These are phyloP conservation scores for Lathamus discolor DNA, from an alignment of 2,113 vertebrate species.

Conservation along the genomic window DNA sequence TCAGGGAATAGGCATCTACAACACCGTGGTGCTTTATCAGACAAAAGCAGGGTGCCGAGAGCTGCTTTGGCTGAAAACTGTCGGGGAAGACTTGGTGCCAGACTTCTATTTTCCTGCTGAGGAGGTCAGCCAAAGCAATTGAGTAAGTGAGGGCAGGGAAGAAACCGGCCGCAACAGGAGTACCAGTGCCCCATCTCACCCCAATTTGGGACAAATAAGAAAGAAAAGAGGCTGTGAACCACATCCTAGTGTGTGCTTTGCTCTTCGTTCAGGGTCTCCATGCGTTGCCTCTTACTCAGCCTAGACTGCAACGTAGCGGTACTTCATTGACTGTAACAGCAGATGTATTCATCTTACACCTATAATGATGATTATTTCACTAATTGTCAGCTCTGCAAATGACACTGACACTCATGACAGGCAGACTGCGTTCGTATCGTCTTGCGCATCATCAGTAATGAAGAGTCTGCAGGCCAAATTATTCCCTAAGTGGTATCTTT, in stretches of 20 bases:
- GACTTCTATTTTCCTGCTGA: not conserved
- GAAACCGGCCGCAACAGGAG: not conserved
- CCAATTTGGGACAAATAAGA: not conserved
- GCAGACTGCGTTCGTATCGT: not conserved
- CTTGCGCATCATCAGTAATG: not conserved
- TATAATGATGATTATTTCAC: not conserved
- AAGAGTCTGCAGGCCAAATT: conserved; percentile 8
- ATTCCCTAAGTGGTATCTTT: not conserved
- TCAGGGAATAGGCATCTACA: not conserved
- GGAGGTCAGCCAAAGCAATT: not conserved
- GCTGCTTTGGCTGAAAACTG: not conserved
- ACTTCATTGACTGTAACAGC: not conserved
- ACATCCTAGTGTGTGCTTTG: not conserved
- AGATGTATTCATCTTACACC: not conserved
- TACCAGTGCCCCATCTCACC: not conserved
- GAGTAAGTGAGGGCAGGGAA: not conserved
- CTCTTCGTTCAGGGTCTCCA: not conserved
- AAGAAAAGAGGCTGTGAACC: not conserved
- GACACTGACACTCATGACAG: not conserved
- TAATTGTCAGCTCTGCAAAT: conserved; percentile 20
- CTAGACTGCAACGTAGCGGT: not conserved
- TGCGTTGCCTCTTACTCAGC: not conserved
- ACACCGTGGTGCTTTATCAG: not conserved
- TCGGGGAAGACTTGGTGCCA: not conserved
- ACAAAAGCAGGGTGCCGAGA: not conserved